Evolutionary conservation across 2,888 invertebrate genomes (phyloP).

Genomic region (Cryptus viduatorius): DNA sequence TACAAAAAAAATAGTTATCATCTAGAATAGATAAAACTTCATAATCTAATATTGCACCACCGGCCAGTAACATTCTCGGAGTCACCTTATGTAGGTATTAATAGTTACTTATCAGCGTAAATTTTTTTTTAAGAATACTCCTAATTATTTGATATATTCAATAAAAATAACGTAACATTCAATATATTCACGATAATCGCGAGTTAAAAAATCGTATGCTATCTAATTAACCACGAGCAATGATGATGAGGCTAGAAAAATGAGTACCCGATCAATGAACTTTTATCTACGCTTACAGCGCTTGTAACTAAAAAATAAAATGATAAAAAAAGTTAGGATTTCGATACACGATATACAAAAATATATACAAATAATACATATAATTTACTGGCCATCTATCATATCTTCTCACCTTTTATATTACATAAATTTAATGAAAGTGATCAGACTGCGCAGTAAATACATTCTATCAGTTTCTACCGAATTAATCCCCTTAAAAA

Average conservation of each 20-base stretch:
- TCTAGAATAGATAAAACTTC: conserved; percentile 28
- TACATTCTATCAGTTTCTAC: background rate
- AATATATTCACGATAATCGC: conserved; percentile 6
- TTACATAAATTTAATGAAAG: conserved; percentile 53
- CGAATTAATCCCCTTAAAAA: background rate
- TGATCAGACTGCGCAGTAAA: conserved; percentile 7
- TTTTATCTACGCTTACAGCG: conserved; percentile 69
- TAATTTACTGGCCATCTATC: conserved; percentile 38
- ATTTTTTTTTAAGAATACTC: too few relatives aligned
- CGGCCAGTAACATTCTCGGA: conserved; percentile 71
- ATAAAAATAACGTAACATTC: conserved; percentile 14
- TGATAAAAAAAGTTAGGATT: conserved; percentile 33
- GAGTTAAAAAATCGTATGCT: conserved; percentile 23
- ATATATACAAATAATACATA: background rate
- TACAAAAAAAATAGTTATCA: background rate
- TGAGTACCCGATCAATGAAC: conserved; percentile 77
- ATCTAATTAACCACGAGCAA: conserved; percentile 57
- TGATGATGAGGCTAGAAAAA: conserved; percentile 41
- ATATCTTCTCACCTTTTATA: conserved; percentile 68
- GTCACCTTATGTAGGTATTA: conserved; percentile 8
- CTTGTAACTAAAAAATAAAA: conserved; percentile 51
- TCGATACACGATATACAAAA: background rate
- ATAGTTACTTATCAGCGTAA: conserved; percentile 26
- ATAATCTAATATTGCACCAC: conserved; percentile 78
- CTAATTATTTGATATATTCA: conserved; percentile 27